phyloP scores from a whole-genome alignment of 2,113 vertebrate species.

The Felis chaus region DNA sequence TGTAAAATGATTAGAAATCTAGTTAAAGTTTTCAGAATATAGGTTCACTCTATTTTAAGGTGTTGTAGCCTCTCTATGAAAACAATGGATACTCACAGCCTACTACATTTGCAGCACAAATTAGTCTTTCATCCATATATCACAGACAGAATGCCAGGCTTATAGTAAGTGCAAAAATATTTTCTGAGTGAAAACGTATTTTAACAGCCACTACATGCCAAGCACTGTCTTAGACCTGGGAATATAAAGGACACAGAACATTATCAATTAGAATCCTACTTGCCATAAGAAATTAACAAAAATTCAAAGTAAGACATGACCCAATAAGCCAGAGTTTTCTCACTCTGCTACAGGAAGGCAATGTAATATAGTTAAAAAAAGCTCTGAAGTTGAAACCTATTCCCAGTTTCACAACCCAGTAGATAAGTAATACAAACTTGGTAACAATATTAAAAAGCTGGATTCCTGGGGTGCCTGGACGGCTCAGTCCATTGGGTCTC shows the following conservation, averaged over 20 bases:
- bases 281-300: conserved; percentile 12
- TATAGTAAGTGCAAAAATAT: background rate
- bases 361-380: background rate
- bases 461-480: background rate
- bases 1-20: background rate
- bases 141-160: background rate
- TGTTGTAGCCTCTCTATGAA: background rate
- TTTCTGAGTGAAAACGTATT: conserved; percentile 4
- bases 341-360: background rate
- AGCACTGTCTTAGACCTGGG: background rate
- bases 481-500: background rate
- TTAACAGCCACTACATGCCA: background rate
- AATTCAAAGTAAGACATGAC: background rate
- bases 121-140: background rate
- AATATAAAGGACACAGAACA: background rate
- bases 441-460: background rate
- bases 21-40: background rate
- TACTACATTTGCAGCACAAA: background rate
- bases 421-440: background rate
- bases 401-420: background rate
- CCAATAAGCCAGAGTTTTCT: background rate
- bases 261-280: background rate
- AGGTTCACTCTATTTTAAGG: background rate
- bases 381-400: background rate
- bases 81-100: background rate